Evolutionary conservation across 2,797 vertebrate species (phyloP).

Genomic region (Cossypha caffra): DNA sequence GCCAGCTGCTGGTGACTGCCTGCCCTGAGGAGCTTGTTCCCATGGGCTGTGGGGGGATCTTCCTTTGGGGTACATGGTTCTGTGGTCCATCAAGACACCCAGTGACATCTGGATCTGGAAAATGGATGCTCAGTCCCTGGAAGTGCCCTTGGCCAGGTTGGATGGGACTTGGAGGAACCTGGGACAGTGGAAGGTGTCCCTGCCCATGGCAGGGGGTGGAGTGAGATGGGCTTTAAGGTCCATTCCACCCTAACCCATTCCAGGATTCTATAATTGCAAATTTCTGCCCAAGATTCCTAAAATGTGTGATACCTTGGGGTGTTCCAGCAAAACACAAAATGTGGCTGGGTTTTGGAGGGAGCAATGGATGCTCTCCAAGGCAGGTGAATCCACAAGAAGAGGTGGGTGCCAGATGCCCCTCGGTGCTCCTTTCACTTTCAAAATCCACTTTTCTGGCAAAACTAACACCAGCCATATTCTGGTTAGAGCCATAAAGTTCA

Average conservation of each 20-base stretch:
- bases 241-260: neutral
- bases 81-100: neutral
- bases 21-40: neutral
- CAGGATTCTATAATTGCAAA: neutral
- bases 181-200: neutral
- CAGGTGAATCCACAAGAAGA: neutral
- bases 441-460: neutral
- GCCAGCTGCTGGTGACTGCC: neutral
- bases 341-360: neutral
- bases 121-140: neutral
- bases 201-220: neutral
- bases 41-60: neutral
- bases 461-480: neutral
- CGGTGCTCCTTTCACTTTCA: neutral
- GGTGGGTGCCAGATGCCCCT: neutral
- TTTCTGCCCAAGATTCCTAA: neutral
- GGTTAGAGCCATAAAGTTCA: neutral
- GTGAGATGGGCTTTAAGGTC: neutral
- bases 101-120: neutral
- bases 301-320: neutral
- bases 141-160: neutral
- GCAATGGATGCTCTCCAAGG: neutral
- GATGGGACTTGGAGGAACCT: rapidly evolving
- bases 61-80: rapidly evolving
- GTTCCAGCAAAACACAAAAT: neutral